Base-by-base conservation (phyloP, 1,140 invertebrate species). In the Bathynomus jamesi region DNA sequence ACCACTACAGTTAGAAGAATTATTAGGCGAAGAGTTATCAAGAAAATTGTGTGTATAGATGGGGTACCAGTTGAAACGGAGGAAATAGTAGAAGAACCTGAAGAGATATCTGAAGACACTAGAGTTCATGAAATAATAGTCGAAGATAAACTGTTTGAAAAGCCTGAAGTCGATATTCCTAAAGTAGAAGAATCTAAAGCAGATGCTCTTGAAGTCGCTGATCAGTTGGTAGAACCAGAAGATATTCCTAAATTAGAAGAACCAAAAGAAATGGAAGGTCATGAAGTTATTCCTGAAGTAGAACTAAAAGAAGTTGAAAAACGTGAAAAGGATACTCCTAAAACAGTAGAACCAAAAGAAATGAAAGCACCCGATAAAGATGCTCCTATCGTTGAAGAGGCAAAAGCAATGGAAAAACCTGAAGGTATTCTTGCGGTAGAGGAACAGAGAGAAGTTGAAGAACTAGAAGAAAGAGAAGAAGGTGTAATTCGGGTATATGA, bases 1-100 rank as follows among this genome's bases (percentile, higher is more conserved):
- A n/a, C n/a, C n/a, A n/a, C n/a, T n/a, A 74, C 67, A 21, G 27
- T 88, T 0, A 87, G 88, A 76, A 86, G 87, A 81, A 87, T 91
- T 31, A 61, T 17, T 32, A 40, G 65, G n/a, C 24, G 29, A 28
- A 28, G 68, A 28, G 29, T 53, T 4, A 70, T 40, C 53, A 61
- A 62, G 31, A 65, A 70, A 64, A 70, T 70, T 28, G 13, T 63
- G 10, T 64, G 40, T n/a, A 65, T 21, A 21, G 40, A 70, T 64
- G 62, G 62, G 8, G 24, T 64, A 30, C 69, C 69, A 64, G 46
- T 31, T 32, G 69, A 65, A 40, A 70, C 61, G 0, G 91, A 93
- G 82, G 74, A 75, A 63, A 61, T 72, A 31, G 53, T 63, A 27
- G 70, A 70, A 28, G 74, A 75, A 32, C 70, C 67, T 25, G 61